Percentiles rank a stretch among this genome's conserved stretches.
Conservation (phyloP, 2,888 invertebrate species). For the Apamea epomidion region DNA sequence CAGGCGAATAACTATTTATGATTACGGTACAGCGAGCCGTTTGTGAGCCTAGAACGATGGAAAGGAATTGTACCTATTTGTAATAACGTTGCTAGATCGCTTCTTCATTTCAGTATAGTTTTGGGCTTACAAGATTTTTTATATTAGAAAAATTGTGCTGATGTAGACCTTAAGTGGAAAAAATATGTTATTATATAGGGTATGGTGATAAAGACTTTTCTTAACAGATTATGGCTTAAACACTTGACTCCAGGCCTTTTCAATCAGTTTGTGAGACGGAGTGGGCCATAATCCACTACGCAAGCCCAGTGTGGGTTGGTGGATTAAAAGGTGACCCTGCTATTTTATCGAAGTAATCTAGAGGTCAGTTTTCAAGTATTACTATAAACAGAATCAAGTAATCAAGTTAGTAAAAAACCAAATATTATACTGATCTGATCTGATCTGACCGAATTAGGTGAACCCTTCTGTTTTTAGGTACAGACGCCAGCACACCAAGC, state of each 20-base stretch:
- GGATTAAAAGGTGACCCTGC: background rate
- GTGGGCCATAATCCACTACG: background rate
- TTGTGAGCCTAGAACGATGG: conserved; percentile 45
- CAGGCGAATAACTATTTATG: conserved; percentile 67
- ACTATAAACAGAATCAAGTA: background rate
- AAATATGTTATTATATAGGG: background rate
- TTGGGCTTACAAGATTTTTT: background rate
- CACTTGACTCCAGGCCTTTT: background rate
- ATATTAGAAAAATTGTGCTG: background rate
- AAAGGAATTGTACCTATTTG: conserved; percentile 33
- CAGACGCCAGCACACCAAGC: no score
- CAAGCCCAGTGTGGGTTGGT: background rate
- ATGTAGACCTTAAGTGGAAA: background rate
- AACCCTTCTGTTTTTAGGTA: background rate
- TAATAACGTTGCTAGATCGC: conserved; percentile 13
- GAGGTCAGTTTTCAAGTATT: background rate
- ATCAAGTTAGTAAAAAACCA: background rate
- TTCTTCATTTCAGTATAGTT: background rate
- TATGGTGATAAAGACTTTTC: background rate
- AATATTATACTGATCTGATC: background rate
- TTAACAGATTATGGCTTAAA: background rate
- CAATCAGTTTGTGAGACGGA: background rate
- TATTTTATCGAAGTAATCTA: background rate
- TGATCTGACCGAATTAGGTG: background rate
- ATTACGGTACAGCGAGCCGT: conserved; percentile 58